Base-by-base conservation (phyloP, 2,888 invertebrate species). In the Eristalinus aeneus region DNA sequence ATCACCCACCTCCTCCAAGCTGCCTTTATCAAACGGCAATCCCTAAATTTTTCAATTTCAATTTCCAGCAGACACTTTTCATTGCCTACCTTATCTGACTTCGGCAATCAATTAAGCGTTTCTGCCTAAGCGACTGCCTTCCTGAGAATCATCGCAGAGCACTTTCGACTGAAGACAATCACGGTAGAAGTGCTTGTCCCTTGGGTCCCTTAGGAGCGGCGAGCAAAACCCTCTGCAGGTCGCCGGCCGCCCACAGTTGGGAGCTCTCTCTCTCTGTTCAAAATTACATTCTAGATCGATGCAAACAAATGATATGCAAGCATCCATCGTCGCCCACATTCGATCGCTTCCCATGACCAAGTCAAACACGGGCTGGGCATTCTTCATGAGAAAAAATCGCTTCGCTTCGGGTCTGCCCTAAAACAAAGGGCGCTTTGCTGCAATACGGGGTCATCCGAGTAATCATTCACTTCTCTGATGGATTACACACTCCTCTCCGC, bases 381-480 rank as follows among this genome's bases (percentile, higher is more conserved):
- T 63, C 34, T 46, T 65, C 22, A 34, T 36, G 27, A 58, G 76
- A 73, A 84, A 84, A 56, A 39, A 34, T n/a, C 69, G 46, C 46
- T 68, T 78, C 60, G 31, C 65, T 74, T 53, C 16, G 71, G 36
- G 32, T 61, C 22, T 56, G 72, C 39, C 53, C 63, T 71, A 68
- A 77, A 77, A 77, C 61, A 86, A 86, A 82, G 58, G 58, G 23
- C 39, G 36, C 64, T 74, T 16, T 34, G 60, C 31, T 31, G 31
- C 64, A 36, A 64, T 67, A 67, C 16, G 46, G 76, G 80, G 72
- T 73, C 81, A 75, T 68, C 39, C 16, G 58, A 78, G 78, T 77
- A 86, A 86, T 86, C 86, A 78, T 63, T 86, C 86, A 86, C 22
- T 65, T 16, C 61, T 54, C 69, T 81, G 81, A 82, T 82, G 77